A percentile compares a stretch with the other conserved stretches of the same genome.
Conservation (phyloP, 1,140 invertebrate species). For the Macrotrachela quadricornifera region DNA sequence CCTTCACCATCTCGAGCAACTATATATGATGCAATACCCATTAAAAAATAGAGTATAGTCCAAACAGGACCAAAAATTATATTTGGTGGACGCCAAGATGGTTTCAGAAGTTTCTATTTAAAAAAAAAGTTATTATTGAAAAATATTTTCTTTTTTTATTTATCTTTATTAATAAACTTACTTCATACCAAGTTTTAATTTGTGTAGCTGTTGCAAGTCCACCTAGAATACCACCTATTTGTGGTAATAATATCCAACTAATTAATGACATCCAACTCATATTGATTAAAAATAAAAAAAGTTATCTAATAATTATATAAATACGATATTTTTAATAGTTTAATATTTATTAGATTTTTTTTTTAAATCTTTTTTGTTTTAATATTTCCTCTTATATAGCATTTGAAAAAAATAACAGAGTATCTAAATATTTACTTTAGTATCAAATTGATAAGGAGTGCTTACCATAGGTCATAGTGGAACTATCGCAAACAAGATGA, state of each 20-base stretch:
- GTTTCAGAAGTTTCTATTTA: conserved; percentile 44
- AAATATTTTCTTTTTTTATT: not conserved
- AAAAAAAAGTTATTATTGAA: not conserved
- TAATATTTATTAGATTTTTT: no score
- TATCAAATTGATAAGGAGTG: no score
- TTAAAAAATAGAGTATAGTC: conserved; percentile 52
- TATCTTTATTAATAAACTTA: conserved; percentile 16
- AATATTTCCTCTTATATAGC: no score
- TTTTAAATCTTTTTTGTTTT: no score
- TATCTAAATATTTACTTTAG: no score
- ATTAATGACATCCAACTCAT: not conserved
- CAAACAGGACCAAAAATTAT: conserved; percentile 56
- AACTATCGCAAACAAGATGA: no score
- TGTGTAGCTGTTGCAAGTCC: conserved; percentile 30
- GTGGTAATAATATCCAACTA: not conserved
- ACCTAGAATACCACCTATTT: conserved; percentile 14
- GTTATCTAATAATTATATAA: no score
- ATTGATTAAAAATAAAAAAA: no score
- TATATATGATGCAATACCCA: conserved; percentile 65
- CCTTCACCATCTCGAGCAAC: conserved; percentile 31
- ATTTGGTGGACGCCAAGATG: conserved; percentile 54
- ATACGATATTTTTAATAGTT: no score
- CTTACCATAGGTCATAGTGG: no score
- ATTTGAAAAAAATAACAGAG: not conserved
- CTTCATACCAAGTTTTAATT: conserved; percentile 39